These are phyloP conservation scores for Heliconius nattereri DNA, from an alignment of 1,140 invertebrate species.

Conservation along the genomic window DNA sequence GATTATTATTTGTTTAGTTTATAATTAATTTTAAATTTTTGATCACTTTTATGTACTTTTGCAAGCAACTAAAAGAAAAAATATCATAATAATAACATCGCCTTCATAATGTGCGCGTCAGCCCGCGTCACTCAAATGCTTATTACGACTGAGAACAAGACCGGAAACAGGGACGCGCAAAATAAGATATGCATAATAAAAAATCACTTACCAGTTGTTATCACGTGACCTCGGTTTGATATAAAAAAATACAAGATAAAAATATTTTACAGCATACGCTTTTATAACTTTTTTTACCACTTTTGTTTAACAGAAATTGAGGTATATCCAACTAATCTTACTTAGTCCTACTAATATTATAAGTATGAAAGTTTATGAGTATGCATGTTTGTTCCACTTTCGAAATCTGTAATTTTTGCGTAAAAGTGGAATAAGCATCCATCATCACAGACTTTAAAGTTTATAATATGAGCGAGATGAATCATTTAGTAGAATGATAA, in stretches of 20 bases:
- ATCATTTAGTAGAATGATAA: no score
- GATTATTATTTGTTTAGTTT: not conserved
- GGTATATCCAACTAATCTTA: no score
- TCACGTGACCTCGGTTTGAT: not conserved
- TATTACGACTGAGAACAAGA: slow-evolving; percentile 5
- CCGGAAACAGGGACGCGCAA: not conserved
- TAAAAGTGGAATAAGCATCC: no score
- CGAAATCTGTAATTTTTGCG: no score
- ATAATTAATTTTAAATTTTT: not conserved
- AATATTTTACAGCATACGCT: no score
- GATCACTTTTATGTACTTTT: not conserved
- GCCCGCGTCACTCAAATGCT: slow-evolving; percentile 17
- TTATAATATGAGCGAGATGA: no score
- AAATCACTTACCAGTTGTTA: not conserved
- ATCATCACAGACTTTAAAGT: no score
- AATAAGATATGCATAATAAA: slow-evolving; percentile 3
- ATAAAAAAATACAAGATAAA: not conserved
- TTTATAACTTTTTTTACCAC: no score
- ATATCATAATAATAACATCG: not conserved
- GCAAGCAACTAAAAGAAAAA: not conserved
- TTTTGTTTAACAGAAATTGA: no score
- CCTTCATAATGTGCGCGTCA: not conserved
- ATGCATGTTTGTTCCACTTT: no score
- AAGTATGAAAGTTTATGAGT: no score
- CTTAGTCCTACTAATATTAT: no score